These are phyloP conservation scores for Heptranchias perlo DNA, from an alignment of 2,113 vertebrate genomes.

Conservation along the genomic window DNA sequence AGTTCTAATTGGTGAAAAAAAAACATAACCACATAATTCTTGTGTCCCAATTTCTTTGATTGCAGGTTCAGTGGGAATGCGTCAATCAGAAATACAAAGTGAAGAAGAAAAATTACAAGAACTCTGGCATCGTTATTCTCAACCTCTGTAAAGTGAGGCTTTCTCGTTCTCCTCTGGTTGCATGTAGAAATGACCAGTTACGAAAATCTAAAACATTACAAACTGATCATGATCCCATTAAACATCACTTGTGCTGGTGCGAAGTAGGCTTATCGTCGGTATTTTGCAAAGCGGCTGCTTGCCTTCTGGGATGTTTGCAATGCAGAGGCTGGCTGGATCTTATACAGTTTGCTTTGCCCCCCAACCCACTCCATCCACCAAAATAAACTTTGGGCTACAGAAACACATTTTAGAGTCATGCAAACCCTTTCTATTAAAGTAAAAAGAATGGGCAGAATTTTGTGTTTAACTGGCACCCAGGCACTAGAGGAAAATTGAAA, in stretches of 20 bases:
- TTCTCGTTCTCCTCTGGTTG: neutral
- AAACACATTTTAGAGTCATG: neutral
- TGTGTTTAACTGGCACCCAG: neutral
- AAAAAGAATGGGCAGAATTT: neutral
- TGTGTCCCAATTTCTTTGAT: neutral
- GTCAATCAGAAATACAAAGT: conserved; percentile 91
- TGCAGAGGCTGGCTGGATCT: neutral
- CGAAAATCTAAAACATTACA: neutral
- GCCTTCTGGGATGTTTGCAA: neutral
- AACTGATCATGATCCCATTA: neutral
- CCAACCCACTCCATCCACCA: neutral
- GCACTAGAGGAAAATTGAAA: neutral
- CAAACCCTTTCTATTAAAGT: neutral
- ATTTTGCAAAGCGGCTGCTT: neutral
- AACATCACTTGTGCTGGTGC: too few relatives aligned
- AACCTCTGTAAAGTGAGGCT: conserved; percentile 86
- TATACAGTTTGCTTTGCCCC: neutral
- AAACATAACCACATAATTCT: neutral
- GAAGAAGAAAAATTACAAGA: conserved; percentile 98
- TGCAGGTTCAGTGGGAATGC: conserved; percentile 93
- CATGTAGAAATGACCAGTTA: neutral
- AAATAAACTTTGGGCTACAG: neutral
- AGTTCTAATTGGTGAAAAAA: neutral
- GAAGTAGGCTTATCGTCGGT: neutral
- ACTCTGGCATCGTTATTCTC: conserved; percentile 92